Evolutionary conservation across 2,797 vertebrate species (phyloP), one percentile per base, ranked within the genome.

Genomic region (Eospalax fontanierii): DNA sequence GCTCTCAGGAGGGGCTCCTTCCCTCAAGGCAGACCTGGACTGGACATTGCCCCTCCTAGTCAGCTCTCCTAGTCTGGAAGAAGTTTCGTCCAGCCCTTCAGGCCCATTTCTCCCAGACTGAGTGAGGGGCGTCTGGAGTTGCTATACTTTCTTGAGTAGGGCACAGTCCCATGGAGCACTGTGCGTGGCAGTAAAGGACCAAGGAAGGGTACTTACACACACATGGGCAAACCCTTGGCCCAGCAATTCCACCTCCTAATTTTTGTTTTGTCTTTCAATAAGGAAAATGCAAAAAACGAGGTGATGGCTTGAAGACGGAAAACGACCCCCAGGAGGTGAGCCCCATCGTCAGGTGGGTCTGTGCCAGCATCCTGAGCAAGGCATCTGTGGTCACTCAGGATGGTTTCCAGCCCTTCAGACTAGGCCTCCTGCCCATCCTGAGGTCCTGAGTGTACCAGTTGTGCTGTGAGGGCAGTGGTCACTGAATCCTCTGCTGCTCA

Each of bases 271-370:
- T 97, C 94, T 90, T 83, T 70, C 83, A 40, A 89, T 35, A 98
- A 99, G 99, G 99, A 94, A 99, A 99, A 98, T 99, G 99, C 95
- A 99, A 99, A 98, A 99, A 99, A 90, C 99, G 99, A 46, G 99
- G 99, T 4, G 99, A 99, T 12, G 99, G 99, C 87, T 98, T 99
- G 98, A 99, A 99, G 98, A 98, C 99, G 98, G 99, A 99, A 97
- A 99, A 99, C 6, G 99, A 99, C 96, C 99, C 99, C 71, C 99
- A 99, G 98, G 99, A 99, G 99, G 99, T 99, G 98, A 99, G 95
- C 76, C 0, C 3, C 46, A 54, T 33, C 22, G 22, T 74, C 75
- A 57, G 83, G 83, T 65, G 61, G 61, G 80, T 83, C 80, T 84
- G 79, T 50, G 80, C 35, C 59, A 75, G 57, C 50, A 59, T 78